A percentile compares a stretch with the other conserved stretches of the same genome.
Evolutionary conservation across 1,140 invertebrate genomes (phyloP).

Genomic region (Ruditapes philippinarum): DNA sequence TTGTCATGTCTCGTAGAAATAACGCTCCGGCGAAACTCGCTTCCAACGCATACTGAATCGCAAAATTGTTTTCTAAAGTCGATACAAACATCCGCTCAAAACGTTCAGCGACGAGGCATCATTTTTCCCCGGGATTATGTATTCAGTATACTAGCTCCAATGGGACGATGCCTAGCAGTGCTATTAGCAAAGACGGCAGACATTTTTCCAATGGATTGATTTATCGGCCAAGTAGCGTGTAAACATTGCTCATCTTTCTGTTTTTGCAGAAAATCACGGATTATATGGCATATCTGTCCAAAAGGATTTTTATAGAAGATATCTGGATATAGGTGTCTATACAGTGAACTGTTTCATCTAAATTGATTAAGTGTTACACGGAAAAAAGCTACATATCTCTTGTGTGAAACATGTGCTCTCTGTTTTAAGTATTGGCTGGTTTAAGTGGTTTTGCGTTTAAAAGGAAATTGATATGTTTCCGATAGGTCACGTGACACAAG

Average conservation of each 20-base stretch:
- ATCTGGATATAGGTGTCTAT: no score
- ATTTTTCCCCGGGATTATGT: not conserved
- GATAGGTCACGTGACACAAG: no score
- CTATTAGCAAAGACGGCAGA: not conserved
- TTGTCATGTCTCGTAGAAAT: no score
- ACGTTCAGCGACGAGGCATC: not conserved
- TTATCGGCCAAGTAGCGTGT: not conserved
- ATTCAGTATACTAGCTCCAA: not conserved
- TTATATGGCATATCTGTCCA: not conserved
- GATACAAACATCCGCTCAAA: not conserved
- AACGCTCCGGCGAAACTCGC: not conserved
- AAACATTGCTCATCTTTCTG: not conserved
- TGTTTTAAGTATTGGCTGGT: no score
- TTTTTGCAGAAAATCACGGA: not conserved
- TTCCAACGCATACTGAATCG: not conserved
- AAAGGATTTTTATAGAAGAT: no score
- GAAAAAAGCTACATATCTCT: no score
- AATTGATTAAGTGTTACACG: no score
- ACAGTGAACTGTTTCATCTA: no score
- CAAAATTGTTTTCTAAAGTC: not conserved
- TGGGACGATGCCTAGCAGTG: not conserved
- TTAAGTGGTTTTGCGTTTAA: no score
- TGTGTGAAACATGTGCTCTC: no score
- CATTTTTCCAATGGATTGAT: not conserved
- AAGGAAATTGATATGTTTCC: no score